Evolutionary conservation across 2,888 invertebrate genomes (phyloP), one percentile per base, ranked within the genome.

Genomic region (Liopterus haemorrhoidalis): DNA sequence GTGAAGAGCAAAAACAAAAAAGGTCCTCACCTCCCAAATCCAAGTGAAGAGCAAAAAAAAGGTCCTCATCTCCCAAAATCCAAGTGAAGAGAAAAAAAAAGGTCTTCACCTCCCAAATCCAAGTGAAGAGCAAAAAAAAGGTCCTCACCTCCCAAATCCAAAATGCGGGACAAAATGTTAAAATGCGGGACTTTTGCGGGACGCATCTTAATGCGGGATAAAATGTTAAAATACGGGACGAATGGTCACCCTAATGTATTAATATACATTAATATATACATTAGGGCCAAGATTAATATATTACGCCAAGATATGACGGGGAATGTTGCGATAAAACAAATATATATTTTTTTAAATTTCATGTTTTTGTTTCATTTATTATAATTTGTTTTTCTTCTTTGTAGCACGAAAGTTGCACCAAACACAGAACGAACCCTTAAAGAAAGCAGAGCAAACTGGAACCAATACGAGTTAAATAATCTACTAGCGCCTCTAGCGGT

Each of bases 401-500:
- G 14, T 51, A 44, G 9, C 41, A 57, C 55, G 2, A 53, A 54
- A 22, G 55, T 54, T 48, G 53, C 53, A 3, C 44, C 52, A 11
- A 52, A 50, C 30, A 51, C 65, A 21, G 64, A 67, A 32, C 59
- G 64, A 8, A 52, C 65, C 11, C 62, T 61, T 54, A 74, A 72
- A 58, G 71, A 72, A 53, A 68, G 69, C 51, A 67, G 70, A 52
- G 60, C 68, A 31, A 70, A 70, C 53, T 66, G 72, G 61, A 70
- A 70, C 51, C 67, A 69, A 46, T 71, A 67, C 50, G 71, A 72
- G 54, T 58, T 70, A 25, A 66, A 69, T 52, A 68, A 69, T 33
- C 61, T 69, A 31, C 52, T 69, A 22, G 66, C 67, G 48, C 67
- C 67, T 2, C 51, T 64, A 48, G 61, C 63, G 12, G 66, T 67